phyloP scores from a whole-genome alignment of 2,797 vertebrate genomes.

The Urocyon cinereoargenteus region DNA sequence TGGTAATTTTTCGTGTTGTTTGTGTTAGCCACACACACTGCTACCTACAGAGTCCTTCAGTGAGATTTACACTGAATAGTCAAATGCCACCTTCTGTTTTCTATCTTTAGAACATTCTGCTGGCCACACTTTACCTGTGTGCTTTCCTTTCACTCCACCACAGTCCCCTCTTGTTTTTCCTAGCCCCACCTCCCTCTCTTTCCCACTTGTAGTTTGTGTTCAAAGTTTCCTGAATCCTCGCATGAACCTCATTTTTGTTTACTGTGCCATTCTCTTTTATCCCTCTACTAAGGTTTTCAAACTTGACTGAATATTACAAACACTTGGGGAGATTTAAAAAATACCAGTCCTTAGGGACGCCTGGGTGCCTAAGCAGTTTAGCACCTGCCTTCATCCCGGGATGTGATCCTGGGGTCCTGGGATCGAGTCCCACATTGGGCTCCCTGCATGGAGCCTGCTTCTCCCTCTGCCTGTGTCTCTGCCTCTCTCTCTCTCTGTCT shows the following conservation, averaged over 20 bases:
- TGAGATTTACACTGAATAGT: neutral
- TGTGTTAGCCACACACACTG: neutral
- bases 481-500: too few species aligned
- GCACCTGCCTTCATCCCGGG: too few species aligned
- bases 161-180: neutral
- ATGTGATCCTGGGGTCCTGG: too few species aligned
- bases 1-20: conserved; percentile 18
- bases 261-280: neutral
- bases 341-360: neutral
- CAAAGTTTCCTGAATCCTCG: neutral
- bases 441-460: too few species aligned
- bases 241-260: conserved; percentile 58
- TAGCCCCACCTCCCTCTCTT: neutral
- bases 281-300: conserved; percentile 7
- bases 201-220: neutral
- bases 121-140: neutral
- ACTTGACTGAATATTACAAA: neutral
- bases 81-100: neutral
- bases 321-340: conserved; percentile 51
- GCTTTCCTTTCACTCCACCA: neutral
- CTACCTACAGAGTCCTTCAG: conserved; percentile 15
- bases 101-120: neutral
- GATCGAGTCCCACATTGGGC: too few species aligned
- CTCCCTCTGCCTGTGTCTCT: too few species aligned
- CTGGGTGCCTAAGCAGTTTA: too few species aligned